These are phyloP conservation scores for Agapetus fuscipes DNA, from an alignment of 2,888 invertebrate species.

Conservation along the genomic window DNA sequence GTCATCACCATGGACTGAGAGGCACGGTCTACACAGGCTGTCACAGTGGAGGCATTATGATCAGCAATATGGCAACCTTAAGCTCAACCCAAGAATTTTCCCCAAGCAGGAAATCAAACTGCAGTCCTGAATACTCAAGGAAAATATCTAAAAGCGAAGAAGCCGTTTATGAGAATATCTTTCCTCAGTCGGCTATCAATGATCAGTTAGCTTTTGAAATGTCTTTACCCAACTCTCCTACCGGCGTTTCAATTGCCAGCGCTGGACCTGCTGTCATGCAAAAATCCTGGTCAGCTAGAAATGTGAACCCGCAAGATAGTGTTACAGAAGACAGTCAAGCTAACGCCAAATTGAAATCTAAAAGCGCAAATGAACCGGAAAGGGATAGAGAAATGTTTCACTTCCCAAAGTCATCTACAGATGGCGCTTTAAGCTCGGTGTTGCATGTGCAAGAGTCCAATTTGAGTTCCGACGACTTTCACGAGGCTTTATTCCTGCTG, in stretches of 20 bases:
- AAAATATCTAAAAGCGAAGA: slow-evolving; percentile 13
- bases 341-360: slow-evolving; percentile 24
- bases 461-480: slow-evolving; percentile 47
- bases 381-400: slow-evolving; percentile 42
- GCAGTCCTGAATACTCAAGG: slow-evolving; percentile 9
- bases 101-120: slow-evolving; percentile 2
- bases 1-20: slow-evolving; percentile 5
- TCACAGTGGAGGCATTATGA: slow-evolving; percentile 20
- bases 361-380: slow-evolving; percentile 43
- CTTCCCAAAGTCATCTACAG: slow-evolving; percentile 47
- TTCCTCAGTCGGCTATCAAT: slow-evolving; percentile 10
- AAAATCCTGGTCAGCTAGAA: slow-evolving; percentile 19
- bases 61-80: slow-evolving; percentile 17
- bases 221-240: slow-evolving; percentile 19
- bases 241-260: slow-evolving; percentile 1
- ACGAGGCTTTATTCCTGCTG: slow-evolving; percentile 45
- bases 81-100: slow-evolving; percentile 2
- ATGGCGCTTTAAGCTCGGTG: slow-evolving; percentile 47
- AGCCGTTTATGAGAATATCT: slow-evolving; percentile 19
- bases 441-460: slow-evolving; percentile 47
- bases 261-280: slow-evolving; percentile 8
- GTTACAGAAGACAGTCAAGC: slow-evolving; percentile 12
- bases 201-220: slow-evolving; percentile 18
- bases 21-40: slow-evolving; percentile 18
- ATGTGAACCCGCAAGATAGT: slow-evolving; percentile 11